Percentiles rank a stretch among this genome's conserved stretches.
phyloP scores from a whole-genome alignment of 1,140 invertebrate genomes.

The Nebria ingens region DNA sequence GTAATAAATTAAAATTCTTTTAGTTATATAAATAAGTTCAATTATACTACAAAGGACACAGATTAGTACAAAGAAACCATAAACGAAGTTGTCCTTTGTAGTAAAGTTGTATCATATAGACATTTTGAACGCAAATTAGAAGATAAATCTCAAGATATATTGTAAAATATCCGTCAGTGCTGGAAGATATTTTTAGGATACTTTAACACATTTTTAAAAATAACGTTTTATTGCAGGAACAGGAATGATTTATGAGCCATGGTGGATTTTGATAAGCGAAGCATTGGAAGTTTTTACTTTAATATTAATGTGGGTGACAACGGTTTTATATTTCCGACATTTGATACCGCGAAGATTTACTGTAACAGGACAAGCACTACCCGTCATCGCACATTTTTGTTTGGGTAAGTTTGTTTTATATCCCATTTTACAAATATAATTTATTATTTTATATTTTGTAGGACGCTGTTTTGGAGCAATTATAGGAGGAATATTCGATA shows the following conservation, averaged over 20 bases:
- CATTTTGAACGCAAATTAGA: no score
- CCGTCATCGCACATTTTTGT: constrained; percentile 72
- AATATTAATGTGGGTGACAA: constrained; percentile 73
- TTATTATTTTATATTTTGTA: constrained; percentile 28
- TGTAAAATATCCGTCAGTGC: no score
- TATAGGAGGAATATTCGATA: constrained; percentile 21
- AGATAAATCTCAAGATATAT: no score
- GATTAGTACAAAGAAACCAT: no score
- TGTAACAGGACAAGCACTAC: constrained; percentile 69
- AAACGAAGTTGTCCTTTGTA: no score
- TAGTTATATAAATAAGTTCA: background rate
- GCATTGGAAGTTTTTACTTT: constrained; percentile 69
- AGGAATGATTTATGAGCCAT: constrained; percentile 51
- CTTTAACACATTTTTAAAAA: constrained; percentile 9
- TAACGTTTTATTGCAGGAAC: constrained; percentile 36
- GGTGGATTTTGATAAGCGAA: constrained; percentile 59
- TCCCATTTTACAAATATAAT: background rate
- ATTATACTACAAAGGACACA: no score
- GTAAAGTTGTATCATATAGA: no score
- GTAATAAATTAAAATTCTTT: constrained; percentile 24
- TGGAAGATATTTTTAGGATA: no score
- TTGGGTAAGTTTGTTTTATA: constrained; percentile 43
- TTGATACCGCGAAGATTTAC: constrained; percentile 69
- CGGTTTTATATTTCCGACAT: constrained; percentile 69
- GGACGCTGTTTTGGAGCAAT: constrained; percentile 54